Evolutionary conservation across 2,888 invertebrate species (phyloP).

Genomic region (Ornithoptera priamus): DNA sequence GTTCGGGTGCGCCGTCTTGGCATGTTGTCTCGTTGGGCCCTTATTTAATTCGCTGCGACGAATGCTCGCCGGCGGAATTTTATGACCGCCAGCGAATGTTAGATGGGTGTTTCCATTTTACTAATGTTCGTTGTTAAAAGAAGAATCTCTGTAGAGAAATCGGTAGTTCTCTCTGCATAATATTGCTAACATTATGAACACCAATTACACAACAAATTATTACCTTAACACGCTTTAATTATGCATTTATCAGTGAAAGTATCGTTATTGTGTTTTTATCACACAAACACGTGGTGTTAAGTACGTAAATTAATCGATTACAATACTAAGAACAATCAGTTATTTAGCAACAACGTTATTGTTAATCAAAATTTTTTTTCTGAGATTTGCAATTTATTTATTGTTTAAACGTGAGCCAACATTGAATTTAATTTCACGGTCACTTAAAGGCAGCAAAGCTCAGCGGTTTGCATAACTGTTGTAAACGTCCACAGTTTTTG

Average conservation of each 20-base stretch:
- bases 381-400: conserved; percentile 9
- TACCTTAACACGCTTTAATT: too few species aligned
- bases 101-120: conserved; percentile 17
- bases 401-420: conserved; percentile 30
- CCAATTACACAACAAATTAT: too few species aligned
- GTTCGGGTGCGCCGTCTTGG: conserved; percentile 52
- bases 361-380: conserved; percentile 17
- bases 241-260: too few species aligned
- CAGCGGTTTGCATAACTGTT: conserved; percentile 25
- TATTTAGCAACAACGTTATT: conserved; percentile 23
- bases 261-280: too few species aligned
- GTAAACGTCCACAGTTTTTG: conserved; percentile 17
- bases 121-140: neutral
- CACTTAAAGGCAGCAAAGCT: conserved; percentile 40
- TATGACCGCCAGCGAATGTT: conserved; percentile 26
- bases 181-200: too few species aligned
- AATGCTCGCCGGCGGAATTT: conserved; percentile 19
- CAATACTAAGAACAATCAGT: neutral
- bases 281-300: too few species aligned
- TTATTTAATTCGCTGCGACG: conserved; percentile 28
- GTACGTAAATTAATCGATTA: conserved; percentile 3
- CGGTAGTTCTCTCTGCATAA: too few species aligned
- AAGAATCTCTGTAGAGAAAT: too few species aligned
- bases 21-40: conserved; percentile 43
- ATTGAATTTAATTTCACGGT: conserved; percentile 66